Conservation (phyloP, 2,113 vertebrate genomes). For the Pelecanus crispus region DNA sequence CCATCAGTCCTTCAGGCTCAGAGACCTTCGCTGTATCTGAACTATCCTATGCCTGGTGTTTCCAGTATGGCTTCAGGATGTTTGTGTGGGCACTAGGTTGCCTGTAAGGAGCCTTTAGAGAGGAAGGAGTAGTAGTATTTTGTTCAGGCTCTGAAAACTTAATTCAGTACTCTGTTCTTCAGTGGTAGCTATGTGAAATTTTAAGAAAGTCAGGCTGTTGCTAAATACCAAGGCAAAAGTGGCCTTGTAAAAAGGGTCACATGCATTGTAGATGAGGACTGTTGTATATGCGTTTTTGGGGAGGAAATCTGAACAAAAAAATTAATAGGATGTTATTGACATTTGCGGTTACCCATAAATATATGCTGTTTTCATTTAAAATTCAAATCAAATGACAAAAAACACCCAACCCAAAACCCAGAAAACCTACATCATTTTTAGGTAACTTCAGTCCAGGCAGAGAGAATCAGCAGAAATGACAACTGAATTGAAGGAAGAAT, state of each 20-base stretch:
- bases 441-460: neutral
- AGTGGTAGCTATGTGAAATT: neutral
- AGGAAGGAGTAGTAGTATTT: neutral
- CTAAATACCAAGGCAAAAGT: neutral
- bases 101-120: neutral
- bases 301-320: neutral
- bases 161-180: neutral
- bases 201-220: neutral
- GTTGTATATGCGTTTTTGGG: fast-evolving
- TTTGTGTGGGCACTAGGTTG: neutral
- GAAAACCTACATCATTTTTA: neutral
- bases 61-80: neutral
- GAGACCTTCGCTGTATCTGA: neutral
- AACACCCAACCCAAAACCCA: neutral
- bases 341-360: neutral
- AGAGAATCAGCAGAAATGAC: neutral
- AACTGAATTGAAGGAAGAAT: neutral
- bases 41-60: neutral
- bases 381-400: neutral
- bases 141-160: neutral
- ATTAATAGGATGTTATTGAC: neutral
- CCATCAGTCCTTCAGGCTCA: neutral
- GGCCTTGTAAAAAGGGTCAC: neutral
- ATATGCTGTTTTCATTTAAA: neutral
- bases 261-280: neutral